Percentiles rank a stretch among this genome's conserved stretches.
phyloP scores from a whole-genome alignment of 2,797 vertebrate genomes.

The Podargus strigoides region DNA sequence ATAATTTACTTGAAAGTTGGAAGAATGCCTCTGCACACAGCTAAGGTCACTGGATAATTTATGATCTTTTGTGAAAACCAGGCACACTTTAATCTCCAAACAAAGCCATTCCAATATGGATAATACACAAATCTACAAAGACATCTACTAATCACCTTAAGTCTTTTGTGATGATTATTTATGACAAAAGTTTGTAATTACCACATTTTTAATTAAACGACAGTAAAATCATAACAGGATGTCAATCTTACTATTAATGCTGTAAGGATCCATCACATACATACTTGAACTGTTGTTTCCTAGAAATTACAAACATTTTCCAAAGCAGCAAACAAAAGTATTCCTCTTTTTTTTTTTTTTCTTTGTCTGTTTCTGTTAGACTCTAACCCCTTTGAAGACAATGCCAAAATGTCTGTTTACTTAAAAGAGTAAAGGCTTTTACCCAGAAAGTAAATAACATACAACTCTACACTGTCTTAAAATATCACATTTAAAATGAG shows the following conservation, averaged over 20 bases:
- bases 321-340: background rate
- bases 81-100: background rate
- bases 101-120: background rate
- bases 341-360: background rate
- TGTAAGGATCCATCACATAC: background rate
- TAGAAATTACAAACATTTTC: background rate
- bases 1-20: background rate
- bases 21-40: background rate
- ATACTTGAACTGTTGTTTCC: background rate
- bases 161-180: background rate
- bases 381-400: background rate
- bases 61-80: background rate
- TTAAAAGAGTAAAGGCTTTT: background rate
- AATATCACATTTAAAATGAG: background rate
- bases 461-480: background rate
- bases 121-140: background rate
- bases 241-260: background rate
- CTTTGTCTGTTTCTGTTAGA: background rate
- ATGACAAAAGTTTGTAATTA: background rate
- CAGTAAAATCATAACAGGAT: background rate
- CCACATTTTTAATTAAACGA: background rate
- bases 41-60: constrained; percentile 11
- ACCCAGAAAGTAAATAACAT: background rate
- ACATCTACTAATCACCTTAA: background rate
- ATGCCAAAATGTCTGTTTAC: background rate